Base-by-base conservation (phyloP, 2,113 vertebrate genomes). In the Eidolon helvum region DNA sequence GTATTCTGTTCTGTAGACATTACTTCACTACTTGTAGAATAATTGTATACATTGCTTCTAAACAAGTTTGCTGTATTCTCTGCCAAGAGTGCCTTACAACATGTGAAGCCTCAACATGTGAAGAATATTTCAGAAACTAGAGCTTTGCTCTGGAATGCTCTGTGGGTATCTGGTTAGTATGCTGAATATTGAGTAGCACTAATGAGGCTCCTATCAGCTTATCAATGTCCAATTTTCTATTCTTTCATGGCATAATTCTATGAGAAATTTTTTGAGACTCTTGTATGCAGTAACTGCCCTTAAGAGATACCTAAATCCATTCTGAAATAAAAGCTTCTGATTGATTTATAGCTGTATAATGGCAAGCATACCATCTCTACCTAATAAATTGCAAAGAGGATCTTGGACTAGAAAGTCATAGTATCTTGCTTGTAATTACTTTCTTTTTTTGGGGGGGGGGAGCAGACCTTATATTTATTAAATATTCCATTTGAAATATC, bases 211-310 rank as follows among this genome's bases (percentile, higher is more conserved):
- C 43, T 95, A 30, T 96, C 65, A 82, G 94, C 96, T 98, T 98
- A 98, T 96, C 96, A 96, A 43, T 98, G 65, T 97, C 96, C 57
- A 94, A 43, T 94, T 98, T 98, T 96, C 95, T 98, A 97, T 92
- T 96, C 90, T 97, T 96, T 4, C 80, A 38, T 94, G 72, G 28
- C 88, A 79, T 97, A 98, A 98, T 98, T 98, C 16, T 30, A 96
- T 98, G 94, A 98, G 24, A 95, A 92, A 72, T 94, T 82, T 68
- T 98, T 98, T 96, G 98, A 98, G 97, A 98, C 96, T 96, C 10
- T 68, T 84, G 15, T 63, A 61, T 43, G 55, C 59, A 65, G 43
- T 91, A 65, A 90, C 82, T 53, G 38, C 28, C 65, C 87, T 86
- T 79, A 93, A 48, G 10, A 38, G 3, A 94, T 92, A 94, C 53